Conservation (phyloP, 2,888 invertebrate species). For the Microplitis deprimator region DNA sequence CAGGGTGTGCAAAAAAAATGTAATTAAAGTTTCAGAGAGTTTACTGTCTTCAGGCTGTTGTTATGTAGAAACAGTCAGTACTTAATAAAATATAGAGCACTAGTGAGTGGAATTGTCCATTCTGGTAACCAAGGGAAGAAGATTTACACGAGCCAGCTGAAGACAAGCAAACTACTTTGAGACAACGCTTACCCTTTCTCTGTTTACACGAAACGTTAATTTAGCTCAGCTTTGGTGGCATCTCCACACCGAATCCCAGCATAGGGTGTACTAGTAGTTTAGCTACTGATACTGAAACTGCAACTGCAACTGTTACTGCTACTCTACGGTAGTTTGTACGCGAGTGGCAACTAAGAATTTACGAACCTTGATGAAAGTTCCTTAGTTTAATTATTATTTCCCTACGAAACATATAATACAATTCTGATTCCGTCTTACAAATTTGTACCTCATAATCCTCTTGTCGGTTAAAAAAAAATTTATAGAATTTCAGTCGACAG, state of each 20-base stretch:
- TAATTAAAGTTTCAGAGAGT: not conserved
- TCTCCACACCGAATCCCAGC: not conserved
- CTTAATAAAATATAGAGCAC: not conserved
- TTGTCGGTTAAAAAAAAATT: too few species aligned
- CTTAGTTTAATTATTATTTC: not conserved
- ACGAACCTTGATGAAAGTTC: not conserved
- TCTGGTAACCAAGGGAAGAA: slow-evolving; percentile 28
- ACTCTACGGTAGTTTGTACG: not conserved
- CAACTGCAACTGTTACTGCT: not conserved
- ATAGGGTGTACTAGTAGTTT: not conserved
- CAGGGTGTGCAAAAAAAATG: not conserved
- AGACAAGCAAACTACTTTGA: slow-evolving; percentile 51
- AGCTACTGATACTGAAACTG: not conserved
- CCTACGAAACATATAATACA: not conserved
- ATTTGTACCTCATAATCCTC: too few species aligned
- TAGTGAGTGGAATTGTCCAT: not conserved
- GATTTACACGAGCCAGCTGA: slow-evolving; percentile 55
- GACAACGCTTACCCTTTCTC: slow-evolving; percentile 41
- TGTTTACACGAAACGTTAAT: slow-evolving; percentile 53
- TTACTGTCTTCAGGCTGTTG: not conserved
- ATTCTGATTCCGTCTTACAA: not conserved
- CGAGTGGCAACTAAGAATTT: not conserved
- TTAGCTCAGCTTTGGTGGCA: slow-evolving; percentile 42
- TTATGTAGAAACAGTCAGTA: not conserved
- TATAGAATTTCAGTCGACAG: not conserved